Evolutionary conservation across 2,888 invertebrate species (phyloP).

Genomic region (Horisme vitalbata): DNA sequence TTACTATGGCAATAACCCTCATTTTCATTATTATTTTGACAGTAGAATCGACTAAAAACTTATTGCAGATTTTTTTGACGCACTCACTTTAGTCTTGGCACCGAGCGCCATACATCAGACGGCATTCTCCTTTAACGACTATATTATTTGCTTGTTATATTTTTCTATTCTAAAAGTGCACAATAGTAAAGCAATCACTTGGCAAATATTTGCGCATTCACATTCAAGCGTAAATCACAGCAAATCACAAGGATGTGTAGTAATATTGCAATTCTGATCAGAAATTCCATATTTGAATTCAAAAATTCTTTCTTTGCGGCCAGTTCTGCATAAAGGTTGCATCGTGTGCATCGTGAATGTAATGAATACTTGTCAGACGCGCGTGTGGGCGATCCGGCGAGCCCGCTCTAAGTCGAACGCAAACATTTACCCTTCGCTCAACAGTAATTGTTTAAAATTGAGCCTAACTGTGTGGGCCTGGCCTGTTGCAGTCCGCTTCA

Average conservation of each 20-base stretch:
- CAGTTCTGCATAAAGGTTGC: slow-evolving; percentile 48
- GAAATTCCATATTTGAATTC: slow-evolving; percentile 9
- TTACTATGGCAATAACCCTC: no score
- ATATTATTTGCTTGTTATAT: slow-evolving; percentile 10
- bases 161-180: background rate
- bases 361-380: slow-evolving; percentile 80
- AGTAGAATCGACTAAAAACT: no score
- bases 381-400: slow-evolving; percentile 76
- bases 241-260: background rate
- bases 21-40: no score
- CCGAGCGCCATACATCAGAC: no score
- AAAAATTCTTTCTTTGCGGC: slow-evolving; percentile 26
- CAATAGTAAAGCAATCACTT: background rate
- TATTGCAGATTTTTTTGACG: no score
- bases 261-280: slow-evolving; percentile 7
- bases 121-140: no score
- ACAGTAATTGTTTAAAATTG: slow-evolving; percentile 83
- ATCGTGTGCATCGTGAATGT: slow-evolving; percentile 70
- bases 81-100: no score
- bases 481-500: slow-evolving; percentile 66
- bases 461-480: slow-evolving; percentile 81
- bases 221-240: slow-evolving; percentile 1
- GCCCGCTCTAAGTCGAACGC: slow-evolving; percentile 75
- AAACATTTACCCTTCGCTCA: slow-evolving; percentile 82
- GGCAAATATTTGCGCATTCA: background rate